Percentiles rank a stretch among this genome's conserved stretches.
These are phyloP conservation scores for Oreochromis aureus DNA, from an alignment of 2,113 vertebrate species.

Conservation along the genomic window DNA sequence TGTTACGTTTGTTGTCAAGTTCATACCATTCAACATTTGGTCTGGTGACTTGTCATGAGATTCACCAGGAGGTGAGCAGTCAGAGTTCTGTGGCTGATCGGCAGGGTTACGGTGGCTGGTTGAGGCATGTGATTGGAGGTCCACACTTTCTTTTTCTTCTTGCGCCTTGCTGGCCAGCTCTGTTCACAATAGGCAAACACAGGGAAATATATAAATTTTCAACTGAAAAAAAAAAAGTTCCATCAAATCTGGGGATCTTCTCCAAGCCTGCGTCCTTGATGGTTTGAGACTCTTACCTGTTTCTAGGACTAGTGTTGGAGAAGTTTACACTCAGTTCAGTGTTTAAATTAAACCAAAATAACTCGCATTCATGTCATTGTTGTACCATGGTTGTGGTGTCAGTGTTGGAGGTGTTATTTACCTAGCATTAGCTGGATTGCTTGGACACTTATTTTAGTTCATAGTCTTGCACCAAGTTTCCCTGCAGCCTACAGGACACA, in stretches of 20 bases:
- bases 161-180: conserved; percentile 56
- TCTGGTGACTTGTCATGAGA: not conserved
- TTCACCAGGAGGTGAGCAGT: not conserved
- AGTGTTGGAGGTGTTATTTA: too few species aligned
- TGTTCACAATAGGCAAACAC: not conserved
- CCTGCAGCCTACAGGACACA: too few species aligned
- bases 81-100: conserved; percentile 16
- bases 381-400: too few species aligned
- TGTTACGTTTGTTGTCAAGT: accelerated
- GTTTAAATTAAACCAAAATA: not conserved
- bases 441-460: too few species aligned
- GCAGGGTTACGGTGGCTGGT: not conserved
- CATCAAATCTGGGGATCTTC: not conserved
- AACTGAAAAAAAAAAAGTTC: not conserved
- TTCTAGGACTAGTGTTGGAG: not conserved
- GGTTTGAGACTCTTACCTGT: not conserved
- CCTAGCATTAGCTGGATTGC: too few species aligned
- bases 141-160: conserved; percentile 5
- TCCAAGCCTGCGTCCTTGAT: not conserved
- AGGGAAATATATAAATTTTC: not conserved
- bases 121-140: not conserved
- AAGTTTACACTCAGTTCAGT: not conserved
- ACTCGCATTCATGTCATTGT: too few species aligned
- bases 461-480: too few species aligned
- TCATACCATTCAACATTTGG: conserved; percentile 49